A percentile compares a stretch with the other conserved stretches of the same genome.
phyloP scores from a whole-genome alignment of 2,113 vertebrate genomes.

The Machaerirhynchus nigripectus region DNA sequence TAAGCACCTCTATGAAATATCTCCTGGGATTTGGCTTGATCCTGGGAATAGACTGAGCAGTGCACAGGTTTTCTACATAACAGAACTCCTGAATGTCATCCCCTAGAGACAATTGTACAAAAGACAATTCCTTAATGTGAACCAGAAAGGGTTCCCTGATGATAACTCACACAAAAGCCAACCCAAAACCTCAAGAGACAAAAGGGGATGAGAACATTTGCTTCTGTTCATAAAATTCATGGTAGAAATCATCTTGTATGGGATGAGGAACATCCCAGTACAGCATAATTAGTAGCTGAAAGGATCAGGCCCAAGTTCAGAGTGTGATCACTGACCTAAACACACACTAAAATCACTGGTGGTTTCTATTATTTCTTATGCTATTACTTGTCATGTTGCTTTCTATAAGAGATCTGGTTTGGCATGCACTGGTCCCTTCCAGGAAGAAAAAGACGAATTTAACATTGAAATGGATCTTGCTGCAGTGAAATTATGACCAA shows the following conservation, averaged over 20 bases:
- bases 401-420: background rate
- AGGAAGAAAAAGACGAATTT: background rate
- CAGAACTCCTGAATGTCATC: background rate
- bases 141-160: background rate
- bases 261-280: background rate
- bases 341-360: background rate
- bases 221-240: background rate
- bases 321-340: background rate
- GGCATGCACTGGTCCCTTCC: background rate
- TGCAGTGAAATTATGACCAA: background rate
- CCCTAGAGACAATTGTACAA: background rate
- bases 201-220: background rate
- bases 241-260: background rate
- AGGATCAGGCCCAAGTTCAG: background rate
- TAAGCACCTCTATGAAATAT: background rate
- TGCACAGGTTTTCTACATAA: background rate
- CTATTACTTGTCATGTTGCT: background rate
- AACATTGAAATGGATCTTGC: background rate
- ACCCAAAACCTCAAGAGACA: background rate
- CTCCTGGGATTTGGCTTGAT: background rate
- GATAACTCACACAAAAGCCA: background rate
- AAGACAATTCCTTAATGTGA: background rate
- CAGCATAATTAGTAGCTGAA: background rate
- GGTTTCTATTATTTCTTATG: background rate
- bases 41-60: background rate